Conservation (phyloP, 2,113 vertebrate genomes). For the Crotalus helleri region DNA sequence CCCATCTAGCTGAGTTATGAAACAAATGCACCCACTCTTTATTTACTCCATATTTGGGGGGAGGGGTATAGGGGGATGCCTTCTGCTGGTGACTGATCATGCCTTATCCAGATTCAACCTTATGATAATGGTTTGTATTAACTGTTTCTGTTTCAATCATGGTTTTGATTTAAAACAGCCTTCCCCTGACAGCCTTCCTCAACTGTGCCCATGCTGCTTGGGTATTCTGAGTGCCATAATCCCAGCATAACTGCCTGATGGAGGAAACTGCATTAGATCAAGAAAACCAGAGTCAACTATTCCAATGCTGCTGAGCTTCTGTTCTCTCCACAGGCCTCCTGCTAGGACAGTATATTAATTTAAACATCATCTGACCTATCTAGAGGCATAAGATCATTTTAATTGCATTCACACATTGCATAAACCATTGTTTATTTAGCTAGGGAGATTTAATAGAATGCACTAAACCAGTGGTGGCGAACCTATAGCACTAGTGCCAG, state of each 20-base stretch:
- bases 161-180: neutral
- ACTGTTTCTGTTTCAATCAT: neutral
- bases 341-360: constrained; percentile 48
- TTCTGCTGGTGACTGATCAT: neutral
- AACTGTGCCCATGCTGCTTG: neutral
- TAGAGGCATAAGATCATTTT: neutral
- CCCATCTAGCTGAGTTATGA: neutral
- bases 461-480: neutral
- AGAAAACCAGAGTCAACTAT: constrained; percentile 2
- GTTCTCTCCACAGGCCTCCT: constrained; percentile 40
- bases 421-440: neutral
- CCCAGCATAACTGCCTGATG: neutral
- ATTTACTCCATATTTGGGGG: neutral
- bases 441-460: neutral
- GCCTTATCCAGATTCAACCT: neutral
- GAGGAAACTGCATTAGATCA: neutral
- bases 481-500: too few relatives aligned
- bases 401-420: neutral
- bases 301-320: constrained; percentile 30
- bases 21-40: neutral
- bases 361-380: constrained; percentile 55
- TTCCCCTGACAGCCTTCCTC: neutral
- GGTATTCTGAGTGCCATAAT: neutral
- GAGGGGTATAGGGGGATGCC: neutral
- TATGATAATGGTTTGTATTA: neutral